Evolutionary conservation across 2,888 invertebrate species (phyloP), one percentile per base, ranked within the genome.

Genomic region (Drosophila eohydei): DNA sequence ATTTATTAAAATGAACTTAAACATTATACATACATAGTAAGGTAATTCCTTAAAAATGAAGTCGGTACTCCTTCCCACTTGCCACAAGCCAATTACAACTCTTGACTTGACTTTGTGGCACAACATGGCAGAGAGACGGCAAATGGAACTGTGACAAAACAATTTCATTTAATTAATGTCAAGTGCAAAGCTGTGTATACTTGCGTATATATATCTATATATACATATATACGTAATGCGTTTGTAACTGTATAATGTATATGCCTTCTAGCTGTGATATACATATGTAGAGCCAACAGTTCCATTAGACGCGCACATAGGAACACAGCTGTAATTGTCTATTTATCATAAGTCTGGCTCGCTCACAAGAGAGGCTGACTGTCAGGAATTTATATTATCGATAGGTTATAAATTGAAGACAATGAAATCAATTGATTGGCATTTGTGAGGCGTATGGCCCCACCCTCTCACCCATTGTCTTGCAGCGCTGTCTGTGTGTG

Each of bases 401-500:
- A 78, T 78, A 80, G 81, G 80, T 88, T 86, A 89, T 86, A 86
- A 86, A 86, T 86, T 86, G 86, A 88, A 89, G 90, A 87, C 87
- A 87, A 87, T 87, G 87, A 87, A 87, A 80, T 88, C 87, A 87
- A 87, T 87, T 87, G 87, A 90, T 90, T 83, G 88, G 80, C 85
- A 80, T 82, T 82, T 89, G 72, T 76, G 51, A 67, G 74, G n/a
- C 59, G 57, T 34, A 62, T 52, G 34, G 64, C 30, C 41, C 7
- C 56, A 1, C n/a, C 36, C 30, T 12, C 8, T 11, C 66, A 14
- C 11, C 36, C 16, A 34, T 40, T 62, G 44, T 41, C 46, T 40
- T n/a, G 21, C 48, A 21, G 56, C 9, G 41, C 51, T 72, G 55
- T 52, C 14, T 58, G 46, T n/a, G 2, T 26, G 12, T 71, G 36